These are phyloP conservation scores for Epizoanthus fatuus DNA, from an alignment of 92 coral and sea anemone species.

Conservation along the genomic window DNA sequence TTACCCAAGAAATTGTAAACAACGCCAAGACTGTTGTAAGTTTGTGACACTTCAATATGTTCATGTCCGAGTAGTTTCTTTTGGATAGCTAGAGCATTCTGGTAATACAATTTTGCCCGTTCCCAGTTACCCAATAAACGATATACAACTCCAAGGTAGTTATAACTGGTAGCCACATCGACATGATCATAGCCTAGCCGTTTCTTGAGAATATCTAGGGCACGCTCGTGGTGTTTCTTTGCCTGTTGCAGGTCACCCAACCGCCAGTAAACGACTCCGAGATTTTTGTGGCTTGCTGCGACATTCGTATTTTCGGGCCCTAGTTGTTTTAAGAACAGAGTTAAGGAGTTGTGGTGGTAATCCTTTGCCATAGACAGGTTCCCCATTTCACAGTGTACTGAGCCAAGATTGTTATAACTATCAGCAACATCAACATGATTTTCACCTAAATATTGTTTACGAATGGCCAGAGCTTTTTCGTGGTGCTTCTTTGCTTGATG, in stretches of 20 bases:
- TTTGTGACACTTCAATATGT: not conserved
- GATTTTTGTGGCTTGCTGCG: not conserved
- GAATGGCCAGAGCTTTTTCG: constrained; percentile 14
- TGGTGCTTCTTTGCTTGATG: constrained; percentile 17
- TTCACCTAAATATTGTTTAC: too few relatives aligned
- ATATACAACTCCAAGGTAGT: constrained; percentile 1
- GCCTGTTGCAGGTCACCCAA: constrained; percentile 36
- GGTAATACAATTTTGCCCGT: constrained; percentile 16
- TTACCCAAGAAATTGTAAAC: constrained; percentile 20
- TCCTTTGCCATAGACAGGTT: constrained; percentile 11
- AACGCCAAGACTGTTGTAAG: constrained; percentile 16
- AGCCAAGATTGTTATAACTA: constrained; percentile 5
- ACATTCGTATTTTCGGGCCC: not conserved
- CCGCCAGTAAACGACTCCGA: constrained; percentile 5
- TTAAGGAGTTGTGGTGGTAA: not conserved
- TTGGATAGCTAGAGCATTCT: not conserved
- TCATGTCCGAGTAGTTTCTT: not conserved
- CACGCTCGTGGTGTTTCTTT: constrained; percentile 15
- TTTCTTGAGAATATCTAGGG: not conserved
- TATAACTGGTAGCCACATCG: not conserved
- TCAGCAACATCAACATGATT: constrained; percentile 4
- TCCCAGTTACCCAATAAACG: not conserved
- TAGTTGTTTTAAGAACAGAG: not conserved
- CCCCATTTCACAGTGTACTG: not conserved
- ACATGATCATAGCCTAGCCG: not conserved